Conservation (phyloP, 2,113 vertebrate species). For the Triplophysa dalaica region DNA sequence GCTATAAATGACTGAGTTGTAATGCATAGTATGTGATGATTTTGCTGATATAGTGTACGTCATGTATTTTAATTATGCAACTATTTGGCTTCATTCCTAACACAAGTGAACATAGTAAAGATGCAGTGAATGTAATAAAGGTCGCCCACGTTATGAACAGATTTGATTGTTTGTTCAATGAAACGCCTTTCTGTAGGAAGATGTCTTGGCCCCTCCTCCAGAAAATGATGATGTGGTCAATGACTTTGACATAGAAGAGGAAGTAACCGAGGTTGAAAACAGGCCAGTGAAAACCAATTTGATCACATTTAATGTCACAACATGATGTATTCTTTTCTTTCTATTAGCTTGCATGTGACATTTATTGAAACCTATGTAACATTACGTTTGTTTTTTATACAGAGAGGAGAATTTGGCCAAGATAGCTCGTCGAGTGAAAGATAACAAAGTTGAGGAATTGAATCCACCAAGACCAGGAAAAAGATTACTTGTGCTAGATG, state of each 20-base stretch:
- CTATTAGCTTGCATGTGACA: neutral
- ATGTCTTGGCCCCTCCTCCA: slow-evolving; percentile 94
- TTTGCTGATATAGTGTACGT: too few species aligned
- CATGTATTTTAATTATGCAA: too few species aligned
- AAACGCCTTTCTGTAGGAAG: slow-evolving; percentile 79
- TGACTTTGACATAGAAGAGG: slow-evolving; percentile 99
- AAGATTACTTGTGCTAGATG: slow-evolving; percentile 92
- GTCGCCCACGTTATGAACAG: too few species aligned
- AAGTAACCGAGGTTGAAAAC: slow-evolving; percentile 97
- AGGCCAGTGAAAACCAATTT: slow-evolving; percentile 72
- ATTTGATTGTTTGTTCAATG: too few species aligned
- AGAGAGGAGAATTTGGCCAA: slow-evolving; percentile 98
- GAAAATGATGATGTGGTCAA: slow-evolving; percentile 98
- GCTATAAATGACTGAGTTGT: too few species aligned
- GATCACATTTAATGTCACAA: neutral
- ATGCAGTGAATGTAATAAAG: too few species aligned
- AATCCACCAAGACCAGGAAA: slow-evolving; percentile 95
- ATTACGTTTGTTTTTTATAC: neutral
- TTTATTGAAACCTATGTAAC: neutral
- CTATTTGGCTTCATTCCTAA: too few species aligned
- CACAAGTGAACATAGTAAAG: too few species aligned
- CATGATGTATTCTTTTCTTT: neutral
- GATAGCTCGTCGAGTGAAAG: slow-evolving; percentile 95
- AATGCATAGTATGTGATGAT: too few species aligned
- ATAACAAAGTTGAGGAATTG: slow-evolving; percentile 94